phyloP scores from a whole-genome alignment of 30 jellyfish, hydroid and myxozoan species.

The Chrysaora quinquecirrha region DNA sequence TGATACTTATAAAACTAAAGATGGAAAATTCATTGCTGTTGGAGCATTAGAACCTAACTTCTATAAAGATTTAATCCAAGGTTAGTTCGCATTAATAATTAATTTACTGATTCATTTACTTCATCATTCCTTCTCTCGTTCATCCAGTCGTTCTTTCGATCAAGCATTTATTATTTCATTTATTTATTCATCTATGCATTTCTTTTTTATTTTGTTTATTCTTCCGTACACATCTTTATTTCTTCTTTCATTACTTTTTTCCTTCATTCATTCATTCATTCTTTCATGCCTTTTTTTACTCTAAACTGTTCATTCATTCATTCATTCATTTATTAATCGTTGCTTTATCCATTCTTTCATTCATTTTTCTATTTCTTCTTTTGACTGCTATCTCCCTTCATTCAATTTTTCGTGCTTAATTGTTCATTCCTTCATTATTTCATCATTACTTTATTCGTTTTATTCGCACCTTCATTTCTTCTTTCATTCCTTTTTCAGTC shows the following conservation, averaged over 20 bases:
- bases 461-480: no score
- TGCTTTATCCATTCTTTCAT: no score
- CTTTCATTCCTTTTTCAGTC: no score
- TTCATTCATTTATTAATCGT: no score
- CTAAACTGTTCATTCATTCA: neutral
- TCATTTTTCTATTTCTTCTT: no score
- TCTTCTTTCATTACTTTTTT: neutral
- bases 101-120: neutral
- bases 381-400: no score
- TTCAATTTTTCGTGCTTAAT: no score
- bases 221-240: neutral
- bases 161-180: neutral
- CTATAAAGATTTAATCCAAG: slow-evolving; percentile 73
- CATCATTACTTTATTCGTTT: no score
- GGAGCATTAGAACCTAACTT: slow-evolving; percentile 97
- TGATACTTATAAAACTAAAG: slow-evolving; percentile 93
- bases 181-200: neutral
- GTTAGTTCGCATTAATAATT: no score
- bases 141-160: neutral
- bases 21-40: slow-evolving; percentile 91
- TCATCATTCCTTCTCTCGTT: neutral
- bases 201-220: no score
- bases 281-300: neutral
- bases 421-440: no score
- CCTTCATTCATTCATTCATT: no score